phyloP scores from a whole-genome alignment of 53 echinoderm and acorn worm genomes.

The Pentamera pediparva region DNA sequence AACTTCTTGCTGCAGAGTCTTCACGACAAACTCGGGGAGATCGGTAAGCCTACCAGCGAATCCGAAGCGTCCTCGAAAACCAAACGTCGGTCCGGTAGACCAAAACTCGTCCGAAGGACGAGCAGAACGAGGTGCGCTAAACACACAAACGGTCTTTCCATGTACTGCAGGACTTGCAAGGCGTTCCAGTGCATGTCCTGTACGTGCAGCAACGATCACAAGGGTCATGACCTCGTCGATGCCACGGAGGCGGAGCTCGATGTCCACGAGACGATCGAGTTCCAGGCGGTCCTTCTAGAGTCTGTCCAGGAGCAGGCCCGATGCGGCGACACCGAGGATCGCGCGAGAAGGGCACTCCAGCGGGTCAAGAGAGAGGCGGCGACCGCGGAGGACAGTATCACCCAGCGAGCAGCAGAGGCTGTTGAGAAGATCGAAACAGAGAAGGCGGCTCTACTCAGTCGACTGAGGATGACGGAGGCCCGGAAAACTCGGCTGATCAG shows the following conservation, averaged over 20 bases:
- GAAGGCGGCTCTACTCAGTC: neutral
- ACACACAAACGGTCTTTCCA: constrained; percentile 6
- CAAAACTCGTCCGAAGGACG: neutral
- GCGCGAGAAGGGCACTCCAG: neutral
- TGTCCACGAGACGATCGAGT: constrained; percentile 22
- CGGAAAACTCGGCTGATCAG: neutral
- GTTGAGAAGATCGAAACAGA: constrained; percentile 4
- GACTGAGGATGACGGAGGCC: constrained; percentile 14
- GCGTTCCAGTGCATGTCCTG: constrained; percentile 18
- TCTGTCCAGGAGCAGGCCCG: constrained; percentile 16
- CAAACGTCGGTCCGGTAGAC: no score
- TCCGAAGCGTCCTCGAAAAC: neutral
- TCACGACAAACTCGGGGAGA: constrained; percentile 19
- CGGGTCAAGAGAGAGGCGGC: constrained; percentile 18
- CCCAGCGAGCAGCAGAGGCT: constrained; percentile 2
- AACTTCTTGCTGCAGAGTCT: constrained; percentile 20
- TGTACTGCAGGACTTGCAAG: constrained; percentile 24
- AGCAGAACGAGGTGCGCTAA: constrained; percentile 22
- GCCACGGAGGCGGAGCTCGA: constrained; percentile 18
- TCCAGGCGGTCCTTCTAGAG: constrained; percentile 16
- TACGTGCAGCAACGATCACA: constrained; percentile 5
- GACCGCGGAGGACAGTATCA: neutral
- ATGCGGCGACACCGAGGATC: constrained; percentile 2
- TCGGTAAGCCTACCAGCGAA: neutral
- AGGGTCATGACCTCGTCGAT: constrained; percentile 15